phyloP scores from a whole-genome alignment of 1,140 invertebrate genomes.

The Bombus pyrosoma region DNA sequence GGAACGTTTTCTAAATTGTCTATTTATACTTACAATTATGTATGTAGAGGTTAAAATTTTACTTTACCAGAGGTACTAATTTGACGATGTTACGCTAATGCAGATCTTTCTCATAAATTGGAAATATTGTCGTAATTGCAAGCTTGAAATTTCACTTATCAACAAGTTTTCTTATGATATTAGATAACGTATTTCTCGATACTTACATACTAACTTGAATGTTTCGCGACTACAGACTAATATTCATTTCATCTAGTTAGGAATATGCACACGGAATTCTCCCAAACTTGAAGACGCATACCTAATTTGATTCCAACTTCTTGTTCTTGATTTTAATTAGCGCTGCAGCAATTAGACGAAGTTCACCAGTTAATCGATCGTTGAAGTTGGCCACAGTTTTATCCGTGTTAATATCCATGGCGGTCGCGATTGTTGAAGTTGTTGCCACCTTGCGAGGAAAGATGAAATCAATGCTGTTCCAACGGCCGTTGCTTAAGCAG shows the following conservation, averaged over 20 bases:
- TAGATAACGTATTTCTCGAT: not conserved
- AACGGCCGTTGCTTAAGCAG: not conserved
- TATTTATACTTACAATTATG: not conserved
- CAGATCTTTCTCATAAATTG: not conserved
- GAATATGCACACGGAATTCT: constrained; percentile 15
- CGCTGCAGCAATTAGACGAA: constrained; percentile 44
- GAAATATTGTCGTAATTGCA: not conserved
- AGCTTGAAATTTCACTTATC: not conserved
- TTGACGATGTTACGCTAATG: not conserved
- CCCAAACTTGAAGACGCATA: constrained; percentile 3
- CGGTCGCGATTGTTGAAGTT: not conserved
- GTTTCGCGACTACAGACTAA: not conserved
- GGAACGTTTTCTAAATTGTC: too few relatives aligned
- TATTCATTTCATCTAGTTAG: constrained; percentile 8
- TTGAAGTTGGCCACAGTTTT: constrained; percentile 36
- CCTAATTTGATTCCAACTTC: constrained; percentile 39
- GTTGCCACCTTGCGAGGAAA: constrained; percentile 52
- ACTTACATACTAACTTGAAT: not conserved
- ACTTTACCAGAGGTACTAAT: not conserved
- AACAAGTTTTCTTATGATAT: not conserved
- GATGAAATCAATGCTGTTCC: constrained; percentile 10
- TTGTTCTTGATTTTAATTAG: constrained; percentile 55
- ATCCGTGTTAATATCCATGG: constrained; percentile 23
- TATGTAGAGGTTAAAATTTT: not conserved
- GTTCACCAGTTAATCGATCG: constrained; percentile 56